Conservation (phyloP, 1,140 invertebrate species). For the Phortica variegata region DNA sequence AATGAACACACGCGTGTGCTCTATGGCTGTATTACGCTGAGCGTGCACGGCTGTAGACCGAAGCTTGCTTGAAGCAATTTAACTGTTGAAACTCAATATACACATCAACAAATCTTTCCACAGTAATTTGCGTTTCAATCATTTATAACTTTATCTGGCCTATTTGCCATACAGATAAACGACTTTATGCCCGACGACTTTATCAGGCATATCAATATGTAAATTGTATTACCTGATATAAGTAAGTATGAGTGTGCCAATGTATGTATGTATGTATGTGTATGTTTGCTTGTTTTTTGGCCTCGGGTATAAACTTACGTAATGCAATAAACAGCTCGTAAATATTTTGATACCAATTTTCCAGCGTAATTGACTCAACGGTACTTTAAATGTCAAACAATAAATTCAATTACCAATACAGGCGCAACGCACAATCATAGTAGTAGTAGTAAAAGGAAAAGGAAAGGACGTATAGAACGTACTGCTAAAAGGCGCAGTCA, state of each 20-base stretch:
- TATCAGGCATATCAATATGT: slow-evolving; percentile 44
- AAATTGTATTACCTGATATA: slow-evolving; percentile 42
- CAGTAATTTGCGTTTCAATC: slow-evolving; percentile 21
- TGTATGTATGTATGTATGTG: no score
- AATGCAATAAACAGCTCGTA: slow-evolving; percentile 54
- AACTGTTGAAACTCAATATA: slow-evolving; percentile 33
- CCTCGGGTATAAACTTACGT: slow-evolving; percentile 32
- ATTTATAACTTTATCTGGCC: no score
- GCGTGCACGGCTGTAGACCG: neutral
- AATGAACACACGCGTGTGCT: no score
- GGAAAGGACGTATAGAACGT: no score
- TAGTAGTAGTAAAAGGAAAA: no score
- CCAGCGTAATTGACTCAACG: slow-evolving; percentile 49
- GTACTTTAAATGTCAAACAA: slow-evolving; percentile 53
- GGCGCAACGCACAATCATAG: slow-evolving; percentile 1
- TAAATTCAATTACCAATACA: slow-evolving; percentile 53
- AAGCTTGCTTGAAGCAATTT: slow-evolving; percentile 1
- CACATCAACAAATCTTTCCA: slow-evolving; percentile 24
- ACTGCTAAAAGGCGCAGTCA: no score
- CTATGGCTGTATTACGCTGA: no score
- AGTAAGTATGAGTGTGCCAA: neutral
- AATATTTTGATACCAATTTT: slow-evolving; percentile 55
- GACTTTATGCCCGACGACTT: no score
- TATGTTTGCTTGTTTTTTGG: no score
- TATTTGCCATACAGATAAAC: no score